These are phyloP conservation scores for Cybosia mesomella DNA, from an alignment of 2,888 invertebrate species.

Conservation along the genomic window DNA sequence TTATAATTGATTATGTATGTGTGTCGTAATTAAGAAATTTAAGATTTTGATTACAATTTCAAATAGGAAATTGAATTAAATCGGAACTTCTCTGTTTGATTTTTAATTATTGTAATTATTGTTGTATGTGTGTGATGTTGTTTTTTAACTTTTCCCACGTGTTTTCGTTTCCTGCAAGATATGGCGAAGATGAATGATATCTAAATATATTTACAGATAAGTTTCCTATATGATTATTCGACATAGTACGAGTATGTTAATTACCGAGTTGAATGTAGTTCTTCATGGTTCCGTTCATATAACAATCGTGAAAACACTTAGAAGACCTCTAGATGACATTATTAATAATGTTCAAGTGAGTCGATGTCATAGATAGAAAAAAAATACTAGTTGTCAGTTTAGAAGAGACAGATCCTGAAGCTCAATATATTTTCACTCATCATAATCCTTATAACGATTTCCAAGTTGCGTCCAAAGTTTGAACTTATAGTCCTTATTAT, in stretches of 20 bases:
- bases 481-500: too few species aligned
- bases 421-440: too few species aligned
- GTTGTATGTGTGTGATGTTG: constrained; percentile 30
- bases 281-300: neutral
- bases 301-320: neutral
- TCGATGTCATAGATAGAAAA: too few species aligned
- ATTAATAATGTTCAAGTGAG: too few species aligned
- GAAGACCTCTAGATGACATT: neutral
- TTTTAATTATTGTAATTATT: constrained; percentile 46
- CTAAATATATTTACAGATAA: constrained; percentile 9
- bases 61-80: constrained; percentile 47
- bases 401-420: too few species aligned
- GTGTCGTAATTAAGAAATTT: constrained; percentile 39
- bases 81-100: constrained; percentile 33
- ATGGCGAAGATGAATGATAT: constrained; percentile 6
- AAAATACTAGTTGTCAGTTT: too few species aligned
- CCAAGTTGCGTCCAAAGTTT: too few species aligned
- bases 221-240: neutral
- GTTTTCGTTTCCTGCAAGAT: constrained; percentile 12
- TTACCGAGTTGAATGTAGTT: neutral
- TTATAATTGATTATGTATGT: constrained; percentile 43
- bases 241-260: neutral
- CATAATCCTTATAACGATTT: too few species aligned
- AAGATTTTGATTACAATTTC: constrained; percentile 44
- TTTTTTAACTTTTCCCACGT: constrained; percentile 37